A percentile compares a stretch with the other conserved stretches of the same genome.
These are phyloP conservation scores for Larimichthys polyactis DNA, from an alignment of 2,113 vertebrate species.

Conservation along the genomic window DNA sequence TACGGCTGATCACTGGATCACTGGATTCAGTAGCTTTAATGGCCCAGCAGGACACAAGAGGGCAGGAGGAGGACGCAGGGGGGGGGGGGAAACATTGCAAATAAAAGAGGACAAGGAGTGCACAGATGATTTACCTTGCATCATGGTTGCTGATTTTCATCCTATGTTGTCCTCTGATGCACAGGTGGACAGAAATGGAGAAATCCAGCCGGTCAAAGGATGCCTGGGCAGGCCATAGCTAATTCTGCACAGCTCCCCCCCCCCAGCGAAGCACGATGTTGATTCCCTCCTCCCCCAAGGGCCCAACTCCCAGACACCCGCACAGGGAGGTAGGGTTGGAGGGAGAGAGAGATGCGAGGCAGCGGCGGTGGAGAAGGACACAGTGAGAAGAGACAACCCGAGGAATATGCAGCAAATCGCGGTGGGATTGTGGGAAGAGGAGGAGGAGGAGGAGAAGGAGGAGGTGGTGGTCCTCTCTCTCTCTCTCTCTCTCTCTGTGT, in stretches of 20 bases:
- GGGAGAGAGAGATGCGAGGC: constrained; percentile 11
- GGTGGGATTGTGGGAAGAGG: neutral
- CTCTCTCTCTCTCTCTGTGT: neutral
- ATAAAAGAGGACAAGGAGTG: constrained; percentile 12
- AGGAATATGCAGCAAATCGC: constrained; percentile 46
- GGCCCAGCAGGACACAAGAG: constrained; percentile 68
- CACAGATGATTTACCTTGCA: constrained; percentile 91
- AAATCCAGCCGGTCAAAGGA: constrained; percentile 66
- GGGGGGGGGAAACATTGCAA: constrained; percentile 22
- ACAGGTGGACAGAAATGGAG: constrained; percentile 52
- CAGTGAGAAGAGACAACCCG: constrained; percentile 30
- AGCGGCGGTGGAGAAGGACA: constrained; percentile 49
- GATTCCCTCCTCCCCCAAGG: constrained; percentile 71
- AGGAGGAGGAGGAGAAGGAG: neutral
- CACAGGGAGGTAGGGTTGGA: constrained; percentile 42
- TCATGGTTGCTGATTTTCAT: constrained; percentile 99
- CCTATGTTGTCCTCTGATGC: constrained; percentile 84
- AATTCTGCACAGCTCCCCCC: constrained; percentile 68
- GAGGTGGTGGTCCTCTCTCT: constrained; percentile 30
- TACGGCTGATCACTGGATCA: constrained; percentile 55
- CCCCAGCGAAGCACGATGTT: constrained; percentile 65
- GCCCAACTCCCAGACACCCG: constrained; percentile 69
- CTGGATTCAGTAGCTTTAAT: constrained; percentile 49
- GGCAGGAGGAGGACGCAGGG: constrained; percentile 61
- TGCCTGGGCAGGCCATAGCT: constrained; percentile 76